Base-by-base conservation (phyloP, 2,888 invertebrate species). In the Tachystola acroxantha region DNA sequence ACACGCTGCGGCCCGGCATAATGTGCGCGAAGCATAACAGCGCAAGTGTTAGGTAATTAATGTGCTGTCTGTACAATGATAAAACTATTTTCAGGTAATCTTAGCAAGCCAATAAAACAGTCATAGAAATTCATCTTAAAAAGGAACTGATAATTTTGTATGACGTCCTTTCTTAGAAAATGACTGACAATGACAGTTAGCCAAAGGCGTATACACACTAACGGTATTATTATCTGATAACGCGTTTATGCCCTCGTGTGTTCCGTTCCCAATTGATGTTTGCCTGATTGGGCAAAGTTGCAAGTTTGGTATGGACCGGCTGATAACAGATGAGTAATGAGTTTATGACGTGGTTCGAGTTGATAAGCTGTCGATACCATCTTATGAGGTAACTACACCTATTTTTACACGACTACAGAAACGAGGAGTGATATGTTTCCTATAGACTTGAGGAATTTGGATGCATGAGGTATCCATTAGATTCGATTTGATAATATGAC, bases 181-280 rank as follows among this genome's bases (percentile, higher is more conserved):
- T 25, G 24, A 33, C 25, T 33, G 10, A 10, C 31, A 10, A 25
- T 27, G 24, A 24, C 24, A 24, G 2, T 33, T 25, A 33, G 24
- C 10, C 35, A 9, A 44, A 41, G 38, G 38, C 12, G 36, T 9
- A 10, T 19, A 11, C 27, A 7, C 27, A 11, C 29, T 40, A 41
- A 47, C 49, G 43, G 48, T 42, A 28, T 28, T 37, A 37, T 46
- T 56, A 49, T 49, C 49, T 41, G 48, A 49, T 53, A 54, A 49
- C 32, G 30, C 39, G 20, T 28, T 26, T 26, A 26, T 24, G 13
- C n/a, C 26, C 14, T 29, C 13, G 13, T 22, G 12, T 25, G 43
- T 73, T 77, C 75, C 74, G 77, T 70, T 51, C 68, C 55, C 56
- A 68, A 68, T 69, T 57, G 50, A 14, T 50, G 32, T 57, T 50